A percentile compares a stretch with the other conserved stretches of the same genome.
These are phyloP conservation scores for Cebidichthys violaceus DNA, from an alignment of 2,113 vertebrate genomes.

Conservation along the genomic window DNA sequence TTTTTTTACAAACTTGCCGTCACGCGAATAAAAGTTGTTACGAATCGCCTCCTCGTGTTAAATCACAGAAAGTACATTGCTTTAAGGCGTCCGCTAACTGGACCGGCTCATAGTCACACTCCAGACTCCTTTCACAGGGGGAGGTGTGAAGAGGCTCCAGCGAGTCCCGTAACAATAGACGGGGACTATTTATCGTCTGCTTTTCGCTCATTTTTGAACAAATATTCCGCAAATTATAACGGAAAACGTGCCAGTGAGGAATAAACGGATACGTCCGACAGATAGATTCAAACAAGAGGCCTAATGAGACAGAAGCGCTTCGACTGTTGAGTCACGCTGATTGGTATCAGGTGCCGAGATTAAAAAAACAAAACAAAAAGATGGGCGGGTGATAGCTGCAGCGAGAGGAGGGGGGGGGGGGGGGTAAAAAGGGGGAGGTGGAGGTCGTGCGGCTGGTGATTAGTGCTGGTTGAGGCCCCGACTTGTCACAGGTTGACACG, in stretches of 20 bases:
- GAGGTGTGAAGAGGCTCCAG: constrained; percentile 35
- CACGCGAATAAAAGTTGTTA: constrained; percentile 29
- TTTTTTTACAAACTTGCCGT: constrained; percentile 30
- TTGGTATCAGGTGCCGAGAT: constrained; percentile 48
- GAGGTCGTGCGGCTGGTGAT: constrained; percentile 63
- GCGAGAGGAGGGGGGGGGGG: not conserved
- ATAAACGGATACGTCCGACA: constrained; percentile 51
- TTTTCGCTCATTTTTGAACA: constrained; percentile 47
- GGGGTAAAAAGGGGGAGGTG: constrained; percentile 50
- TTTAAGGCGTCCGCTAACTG: not conserved
- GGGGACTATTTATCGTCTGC: constrained; percentile 15
- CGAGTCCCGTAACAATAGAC: constrained; percentile 6
- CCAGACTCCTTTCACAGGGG: not conserved
- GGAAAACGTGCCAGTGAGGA: constrained; percentile 57
- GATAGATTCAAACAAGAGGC: constrained; percentile 34
- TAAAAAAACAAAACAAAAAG: constrained; percentile 44
- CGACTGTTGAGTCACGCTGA: constrained; percentile 57
- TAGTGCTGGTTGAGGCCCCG: constrained; percentile 71
- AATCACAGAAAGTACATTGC: constrained; percentile 19
- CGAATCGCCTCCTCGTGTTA: constrained; percentile 29
- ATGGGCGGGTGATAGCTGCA: constrained; percentile 18
- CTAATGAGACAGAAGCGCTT: constrained; percentile 61
- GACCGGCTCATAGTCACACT: constrained; percentile 1
- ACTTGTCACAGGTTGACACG: constrained; percentile 78
- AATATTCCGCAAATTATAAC: constrained; percentile 60